Conservation (phyloP, 1,140 invertebrate genomes). For the Drosophila chauvacae region DNA sequence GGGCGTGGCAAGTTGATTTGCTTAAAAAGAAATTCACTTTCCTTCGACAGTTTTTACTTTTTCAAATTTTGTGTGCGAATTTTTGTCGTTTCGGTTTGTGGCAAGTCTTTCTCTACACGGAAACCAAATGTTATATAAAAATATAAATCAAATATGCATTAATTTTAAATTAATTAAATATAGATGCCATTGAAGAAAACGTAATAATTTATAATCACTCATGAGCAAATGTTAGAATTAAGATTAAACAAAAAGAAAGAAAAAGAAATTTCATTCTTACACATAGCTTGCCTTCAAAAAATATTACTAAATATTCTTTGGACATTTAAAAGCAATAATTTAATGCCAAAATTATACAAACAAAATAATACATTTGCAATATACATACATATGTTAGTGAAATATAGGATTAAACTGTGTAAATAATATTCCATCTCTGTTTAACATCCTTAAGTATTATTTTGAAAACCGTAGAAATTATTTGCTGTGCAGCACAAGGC, state of each 20-base stretch:
- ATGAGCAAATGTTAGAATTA: not conserved
- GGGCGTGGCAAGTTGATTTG: constrained; percentile 78
- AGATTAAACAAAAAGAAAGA: not conserved
- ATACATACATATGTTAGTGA: not conserved
- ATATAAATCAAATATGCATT: not conserved
- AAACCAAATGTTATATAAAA: not conserved
- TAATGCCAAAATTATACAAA: no score
- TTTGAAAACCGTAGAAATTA: not conserved
- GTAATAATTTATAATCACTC: not conserved
- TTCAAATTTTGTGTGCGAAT: constrained; percentile 55
- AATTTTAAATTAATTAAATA: not conserved
- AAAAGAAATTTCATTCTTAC: not conserved
- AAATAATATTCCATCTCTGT: not conserved
- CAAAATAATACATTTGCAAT: not conserved
- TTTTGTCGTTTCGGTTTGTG: constrained; percentile 27
- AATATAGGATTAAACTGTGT: not conserved
- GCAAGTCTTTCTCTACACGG: constrained; percentile 21
- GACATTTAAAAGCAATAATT: not conserved
- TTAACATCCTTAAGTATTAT: not conserved
- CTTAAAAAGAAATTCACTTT: constrained; percentile 83
- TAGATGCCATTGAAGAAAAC: not conserved
- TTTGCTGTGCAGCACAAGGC: not conserved
- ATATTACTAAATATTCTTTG: not conserved
- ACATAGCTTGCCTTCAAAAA: not conserved
- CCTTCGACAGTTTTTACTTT: constrained; percentile 64